Base-by-base conservation (phyloP, 2,888 invertebrate species). In the Agapetus fuscipes region DNA sequence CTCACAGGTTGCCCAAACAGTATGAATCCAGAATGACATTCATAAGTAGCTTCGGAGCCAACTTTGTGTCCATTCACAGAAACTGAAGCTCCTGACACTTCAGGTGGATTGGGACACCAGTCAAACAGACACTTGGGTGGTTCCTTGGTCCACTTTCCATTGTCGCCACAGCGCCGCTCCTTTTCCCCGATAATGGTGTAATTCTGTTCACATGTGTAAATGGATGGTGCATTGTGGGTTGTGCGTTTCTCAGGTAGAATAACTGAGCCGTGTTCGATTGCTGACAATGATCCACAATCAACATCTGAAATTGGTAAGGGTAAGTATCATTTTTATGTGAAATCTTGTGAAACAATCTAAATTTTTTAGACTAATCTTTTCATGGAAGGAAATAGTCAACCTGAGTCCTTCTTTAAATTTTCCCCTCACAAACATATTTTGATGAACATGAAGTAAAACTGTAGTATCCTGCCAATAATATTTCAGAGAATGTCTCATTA, bases 41-140 rank as follows among this genome's bases (percentile, higher is more conserved):
- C 71, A 55, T 90, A 93, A 0, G 76, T 78, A 0, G 89, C 87
- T 0, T 81, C 76, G 1, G 86, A 85, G 2, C 88, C 88, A 3
- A 84, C 83, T 45, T 83, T 76, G 49, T 79, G 80, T 2, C 89
- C 87, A 1, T 74, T 75, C 5, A 77, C 74, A 1, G 68, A 60
- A 0, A 89, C 82, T 1, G 76, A 62, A 2, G 87, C 88, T 0
- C 90, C 90, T 5, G 78, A 68, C 2, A 89, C 80, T 20, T 73
- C 70, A 1, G 83, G 83, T 0, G 90, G 88, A 46, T 85, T 84
- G 0, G 87, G 83, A 57, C 91, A 91, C 89, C 90, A 82, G 61
- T 88, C 81, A 56, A 84, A 86, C 32, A 88, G 63, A 58, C 90
- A 91, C 52, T 81, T 78, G 0, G 90, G 87, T 5, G 81, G 72